Conservation (phyloP, 2,888 invertebrate species). For the Nesidiocoris tenuis region DNA sequence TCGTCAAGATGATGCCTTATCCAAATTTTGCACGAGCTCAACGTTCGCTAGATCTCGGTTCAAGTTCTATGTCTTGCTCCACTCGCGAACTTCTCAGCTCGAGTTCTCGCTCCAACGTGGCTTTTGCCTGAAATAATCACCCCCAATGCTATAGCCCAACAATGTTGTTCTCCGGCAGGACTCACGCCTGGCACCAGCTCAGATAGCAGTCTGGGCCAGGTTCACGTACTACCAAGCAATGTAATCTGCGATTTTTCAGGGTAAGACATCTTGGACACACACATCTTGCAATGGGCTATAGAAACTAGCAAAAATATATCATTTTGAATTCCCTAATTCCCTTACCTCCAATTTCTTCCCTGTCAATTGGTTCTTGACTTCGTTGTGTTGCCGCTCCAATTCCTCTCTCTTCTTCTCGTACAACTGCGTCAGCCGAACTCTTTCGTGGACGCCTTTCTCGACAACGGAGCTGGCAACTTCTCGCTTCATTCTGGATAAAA, state of each 20-base stretch:
- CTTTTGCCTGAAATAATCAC: slow-evolving; percentile 53
- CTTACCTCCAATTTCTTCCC: slow-evolving; percentile 68
- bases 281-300: too few species aligned
- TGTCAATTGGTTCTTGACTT: slow-evolving; percentile 67
- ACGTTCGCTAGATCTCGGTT: slow-evolving; percentile 45
- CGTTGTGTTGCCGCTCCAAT: slow-evolving; percentile 75
- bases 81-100: slow-evolving; percentile 49
- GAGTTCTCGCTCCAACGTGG: slow-evolving; percentile 54
- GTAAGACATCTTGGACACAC: too few species aligned
- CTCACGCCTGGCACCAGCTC: too few species aligned
- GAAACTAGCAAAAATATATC: too few species aligned
- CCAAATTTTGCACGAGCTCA: too few species aligned
- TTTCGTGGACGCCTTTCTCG: slow-evolving; percentile 84
- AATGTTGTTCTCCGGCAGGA: too few species aligned
- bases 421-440: slow-evolving; percentile 73
- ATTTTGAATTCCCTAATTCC: too few species aligned
- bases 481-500: slow-evolving; percentile 64
- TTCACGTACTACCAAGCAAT: too few species aligned
- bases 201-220: too few species aligned
- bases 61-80: slow-evolving; percentile 48
- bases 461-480: slow-evolving; percentile 81
- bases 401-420: slow-evolving; percentile 75
- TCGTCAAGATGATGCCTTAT: too few species aligned
- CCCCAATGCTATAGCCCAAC: too few species aligned
- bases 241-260: too few species aligned